phyloP scores from a whole-genome alignment of 1,140 invertebrate genomes.

The Euura saliciscinereae region DNA sequence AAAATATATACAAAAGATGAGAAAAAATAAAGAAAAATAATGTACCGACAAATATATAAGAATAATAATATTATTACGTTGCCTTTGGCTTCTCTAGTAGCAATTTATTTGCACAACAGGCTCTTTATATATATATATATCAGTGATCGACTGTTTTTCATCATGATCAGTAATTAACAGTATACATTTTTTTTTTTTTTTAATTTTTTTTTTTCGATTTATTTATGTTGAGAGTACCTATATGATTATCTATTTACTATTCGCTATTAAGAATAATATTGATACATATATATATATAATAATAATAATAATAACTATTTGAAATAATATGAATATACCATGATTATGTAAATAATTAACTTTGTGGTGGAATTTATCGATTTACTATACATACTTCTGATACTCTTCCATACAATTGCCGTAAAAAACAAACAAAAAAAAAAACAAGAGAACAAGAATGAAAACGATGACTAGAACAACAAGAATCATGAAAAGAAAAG shows the following conservation, averaged over 20 bases:
- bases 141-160: slow-evolving; percentile 13
- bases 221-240: slow-evolving; percentile 15
- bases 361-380: slow-evolving; percentile 26
- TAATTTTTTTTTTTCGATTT: neutral
- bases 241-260: slow-evolving; percentile 15
- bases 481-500: neutral
- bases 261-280: slow-evolving; percentile 12
- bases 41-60: neutral
- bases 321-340: slow-evolving; percentile 35
- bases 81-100: slow-evolving; percentile 18
- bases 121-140: neutral
- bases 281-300: too few relatives aligned
- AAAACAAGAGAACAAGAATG: neutral
- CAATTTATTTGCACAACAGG: slow-evolving; percentile 6
- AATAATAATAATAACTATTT: slow-evolving; percentile 2
- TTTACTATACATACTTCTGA: neutral
- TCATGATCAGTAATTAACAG: slow-evolving; percentile 11
- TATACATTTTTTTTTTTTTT: too few relatives aligned
- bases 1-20: slow-evolving; percentile 32
- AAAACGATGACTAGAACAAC: neutral
- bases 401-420: slow-evolving; percentile 12
- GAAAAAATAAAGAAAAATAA: slow-evolving; percentile 29
- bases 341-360: slow-evolving; percentile 39
- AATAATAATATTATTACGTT: slow-evolving; percentile 14
- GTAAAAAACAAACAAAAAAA: slow-evolving; percentile 1